Conservation (phyloP, 1,140 invertebrate species). For the Drosophila punjabiensis region DNA sequence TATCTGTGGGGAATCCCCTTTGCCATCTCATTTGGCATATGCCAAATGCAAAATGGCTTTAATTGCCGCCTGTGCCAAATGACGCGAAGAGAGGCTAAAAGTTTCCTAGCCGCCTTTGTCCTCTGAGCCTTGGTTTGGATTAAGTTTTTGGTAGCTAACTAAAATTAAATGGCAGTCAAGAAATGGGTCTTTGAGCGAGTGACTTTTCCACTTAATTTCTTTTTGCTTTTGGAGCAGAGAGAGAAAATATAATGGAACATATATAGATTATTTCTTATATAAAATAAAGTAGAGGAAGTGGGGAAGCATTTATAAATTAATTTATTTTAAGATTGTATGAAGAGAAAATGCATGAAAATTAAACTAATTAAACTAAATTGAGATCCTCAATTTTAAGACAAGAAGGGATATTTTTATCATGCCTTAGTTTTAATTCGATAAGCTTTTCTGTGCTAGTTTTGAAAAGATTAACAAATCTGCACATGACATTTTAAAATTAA, state of each 20-base stretch:
- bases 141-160: conserved; percentile 28
- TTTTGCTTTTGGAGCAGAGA: background rate
- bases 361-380: accelerated
- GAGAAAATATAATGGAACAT: background rate
- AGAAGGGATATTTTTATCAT: no score
- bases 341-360: background rate
- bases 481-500: no score
- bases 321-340: background rate
- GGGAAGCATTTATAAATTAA: background rate
- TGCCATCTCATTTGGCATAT: conserved; percentile 29
- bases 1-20: background rate
- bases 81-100: conserved; percentile 31
- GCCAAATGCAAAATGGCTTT: conserved; percentile 38
- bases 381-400: background rate
- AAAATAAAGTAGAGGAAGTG: background rate
- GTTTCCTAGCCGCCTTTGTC: conserved; percentile 22
- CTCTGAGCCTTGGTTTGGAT: conserved; percentile 27
- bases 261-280: no score
- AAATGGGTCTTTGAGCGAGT: background rate
- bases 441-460: no score
- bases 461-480: no score
- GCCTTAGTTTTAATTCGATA: no score
- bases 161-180: conserved; percentile 25
- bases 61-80: conserved; percentile 49
- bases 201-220: conserved; percentile 27